Percentiles rank a stretch among this genome's conserved stretches.
Conservation (phyloP, 2,888 invertebrate species). For the Fragum fragum region DNA sequence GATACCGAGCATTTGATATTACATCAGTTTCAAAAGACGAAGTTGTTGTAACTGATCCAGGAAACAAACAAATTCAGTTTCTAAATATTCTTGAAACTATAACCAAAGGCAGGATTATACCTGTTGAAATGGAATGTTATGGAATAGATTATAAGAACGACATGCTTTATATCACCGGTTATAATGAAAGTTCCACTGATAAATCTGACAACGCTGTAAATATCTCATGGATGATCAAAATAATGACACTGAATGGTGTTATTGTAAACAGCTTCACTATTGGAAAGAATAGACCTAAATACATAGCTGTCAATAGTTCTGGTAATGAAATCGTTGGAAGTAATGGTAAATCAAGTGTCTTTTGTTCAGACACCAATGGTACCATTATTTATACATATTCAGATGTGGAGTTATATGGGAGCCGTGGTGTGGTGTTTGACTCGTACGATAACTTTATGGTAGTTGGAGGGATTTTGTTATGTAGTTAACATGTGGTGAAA, state of each 20-base stretch:
- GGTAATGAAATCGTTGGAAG: background rate
- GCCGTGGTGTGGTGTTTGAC: background rate
- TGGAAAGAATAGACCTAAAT: background rate
- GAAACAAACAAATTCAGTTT: background rate
- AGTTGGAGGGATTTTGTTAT: too few species aligned
- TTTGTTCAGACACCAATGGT: background rate
- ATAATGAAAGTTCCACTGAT: background rate
- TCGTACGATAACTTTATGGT: background rate
- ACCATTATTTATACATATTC: background rate
- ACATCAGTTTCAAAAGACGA: background rate
- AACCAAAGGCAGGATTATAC: background rate
- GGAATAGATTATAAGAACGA: background rate
- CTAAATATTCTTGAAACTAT: background rate
- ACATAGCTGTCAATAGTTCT: background rate
- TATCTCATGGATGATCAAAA: too few species aligned
- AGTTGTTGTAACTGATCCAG: background rate
- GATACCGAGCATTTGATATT: background rate
- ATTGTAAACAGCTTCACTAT: background rate
- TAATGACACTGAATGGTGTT: background rate
- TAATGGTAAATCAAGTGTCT: background rate
- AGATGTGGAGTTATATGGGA: background rate
- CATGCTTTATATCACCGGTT: slow-evolving; percentile 6
- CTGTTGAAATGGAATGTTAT: background rate
- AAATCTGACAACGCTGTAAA: too few species aligned
- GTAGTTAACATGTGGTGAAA: slow-evolving; percentile 3